phyloP scores from a whole-genome alignment of 2,797 vertebrate genomes.

The Hydrolagus colliei region DNA sequence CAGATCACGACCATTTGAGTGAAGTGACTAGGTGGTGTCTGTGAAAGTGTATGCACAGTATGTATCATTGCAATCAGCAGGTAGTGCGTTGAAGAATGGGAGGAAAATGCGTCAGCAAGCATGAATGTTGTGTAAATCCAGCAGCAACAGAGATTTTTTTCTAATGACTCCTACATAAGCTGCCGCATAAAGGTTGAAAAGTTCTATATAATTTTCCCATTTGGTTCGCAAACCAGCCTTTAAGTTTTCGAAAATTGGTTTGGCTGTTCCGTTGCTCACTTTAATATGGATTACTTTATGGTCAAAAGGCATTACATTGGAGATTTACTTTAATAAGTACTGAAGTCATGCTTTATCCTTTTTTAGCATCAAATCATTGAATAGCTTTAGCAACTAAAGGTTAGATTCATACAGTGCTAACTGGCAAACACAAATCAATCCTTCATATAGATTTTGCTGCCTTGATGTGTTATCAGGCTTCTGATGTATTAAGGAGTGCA shows the following conservation, averaged over 20 bases:
- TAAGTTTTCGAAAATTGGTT: constrained; percentile 25
- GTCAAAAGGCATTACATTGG: constrained; percentile 63
- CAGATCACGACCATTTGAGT: too few relatives aligned
- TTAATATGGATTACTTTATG: constrained; percentile 63
- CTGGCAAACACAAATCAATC: constrained; percentile 61
- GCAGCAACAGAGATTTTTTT: neutral
- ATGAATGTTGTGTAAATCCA: neutral
- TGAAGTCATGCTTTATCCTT: constrained; percentile 64
- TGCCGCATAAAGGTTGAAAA: constrained; percentile 1
- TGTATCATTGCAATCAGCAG: too few relatives aligned
- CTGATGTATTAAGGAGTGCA: constrained; percentile 56
- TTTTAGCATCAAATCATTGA: constrained; percentile 60
- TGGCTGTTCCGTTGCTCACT: constrained; percentile 45
- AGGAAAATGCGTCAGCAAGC: neutral
- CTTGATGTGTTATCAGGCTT: constrained; percentile 68
- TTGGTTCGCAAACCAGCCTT: neutral
- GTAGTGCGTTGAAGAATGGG: too few relatives aligned
- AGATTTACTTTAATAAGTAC: constrained; percentile 63
- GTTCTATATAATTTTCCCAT: constrained; percentile 17
- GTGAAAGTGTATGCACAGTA: too few relatives aligned
- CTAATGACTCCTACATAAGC: constrained; percentile 9
- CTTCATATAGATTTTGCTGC: constrained; percentile 64
- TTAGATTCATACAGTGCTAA: constrained; percentile 43
- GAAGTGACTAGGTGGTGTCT: too few relatives aligned
- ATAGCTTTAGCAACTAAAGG: constrained; percentile 57